Percentiles rank a stretch among this genome's conserved stretches.
phyloP scores from a whole-genome alignment of 2,797 vertebrate species.

The Syndactyla subalaris region DNA sequence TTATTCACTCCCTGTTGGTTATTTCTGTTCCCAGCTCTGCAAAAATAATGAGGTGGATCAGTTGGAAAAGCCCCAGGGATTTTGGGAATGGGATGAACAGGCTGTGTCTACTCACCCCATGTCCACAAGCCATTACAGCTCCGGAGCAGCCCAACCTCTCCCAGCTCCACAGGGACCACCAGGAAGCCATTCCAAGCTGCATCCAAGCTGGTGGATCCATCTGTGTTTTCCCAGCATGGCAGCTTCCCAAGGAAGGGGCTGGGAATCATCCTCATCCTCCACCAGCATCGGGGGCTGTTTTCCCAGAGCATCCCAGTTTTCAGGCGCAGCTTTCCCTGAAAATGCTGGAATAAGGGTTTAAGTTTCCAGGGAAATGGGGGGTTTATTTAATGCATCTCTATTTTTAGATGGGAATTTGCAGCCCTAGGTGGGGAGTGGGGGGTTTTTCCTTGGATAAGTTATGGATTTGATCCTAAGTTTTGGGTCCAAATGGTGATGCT shows the following conservation, averaged over 20 bases:
- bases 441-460: background rate
- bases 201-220: background rate
- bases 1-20: constrained; percentile 51
- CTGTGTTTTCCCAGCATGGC: background rate
- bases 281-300: accelerated
- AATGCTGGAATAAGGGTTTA: accelerated
- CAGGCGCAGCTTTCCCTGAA: background rate
- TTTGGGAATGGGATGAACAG: background rate
- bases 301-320: accelerated
- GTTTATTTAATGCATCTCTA: accelerated
- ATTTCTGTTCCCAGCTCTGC: constrained; percentile 43
- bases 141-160: accelerated
- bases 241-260: background rate
- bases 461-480: background rate
- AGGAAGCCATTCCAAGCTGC: accelerated
- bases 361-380: accelerated
- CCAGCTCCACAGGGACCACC: accelerated
- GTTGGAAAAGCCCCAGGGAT: constrained; percentile 23
- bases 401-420: background rate
- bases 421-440: accelerated
- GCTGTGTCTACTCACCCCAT: background rate
- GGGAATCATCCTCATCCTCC: background rate
- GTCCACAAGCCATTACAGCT: background rate
- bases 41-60: constrained; percentile 34
- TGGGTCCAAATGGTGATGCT: background rate